Evolutionary conservation across 2,113 vertebrate species (phyloP), one percentile per base, ranked within the genome.

Genomic region (Equus quagga): DNA sequence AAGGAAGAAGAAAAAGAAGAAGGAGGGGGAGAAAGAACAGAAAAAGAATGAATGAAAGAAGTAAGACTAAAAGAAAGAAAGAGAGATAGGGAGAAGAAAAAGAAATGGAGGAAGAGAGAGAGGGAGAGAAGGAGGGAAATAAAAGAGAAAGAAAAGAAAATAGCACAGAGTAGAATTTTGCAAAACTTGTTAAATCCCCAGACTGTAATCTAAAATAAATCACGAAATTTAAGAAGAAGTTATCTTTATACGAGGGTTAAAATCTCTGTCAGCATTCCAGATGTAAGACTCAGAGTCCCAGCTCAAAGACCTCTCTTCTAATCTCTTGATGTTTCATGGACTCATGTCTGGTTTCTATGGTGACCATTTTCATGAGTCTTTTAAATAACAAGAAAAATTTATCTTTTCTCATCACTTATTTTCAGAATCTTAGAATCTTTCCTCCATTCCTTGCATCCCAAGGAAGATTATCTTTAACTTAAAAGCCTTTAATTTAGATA

Each of bases 381-480:
- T 96, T 96, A 95, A 97, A 95, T 96, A 94, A 81, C 73, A 95
- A 94, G 26, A 95, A 92, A 98, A 94, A 94, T n/a, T 56, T 58
- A 64, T 95, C 24, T 81, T 94, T 46, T 87, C 19, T 93, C n/a
- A 79, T 92, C 67, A 84, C 10, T 94, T 89, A 81, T 84, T 67
- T 96, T 86, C 82, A 92, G 65, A 88, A 87, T 79, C 17, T 56
- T 93, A 60, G 33, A 85, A 73, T n/a, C 15, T 94, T 83, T 60
- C 56, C 3, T 85, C 8, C 51, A 56, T 89, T 95, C 6, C 28
- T 91, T 12, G 11, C 21, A 21, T 58, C 24, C 19, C 19, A 94
- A 67, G 10, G 12, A 70, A 81, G 3, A 60, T 41, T 84, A 2
- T 51, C 21, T 91, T 89, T 91, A 86, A 90, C 13, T 89, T 75